Evolutionary conservation across 2,113 vertebrate genomes (phyloP), one percentile per base, ranked within the genome.

Genomic region (Sialia sialis): DNA sequence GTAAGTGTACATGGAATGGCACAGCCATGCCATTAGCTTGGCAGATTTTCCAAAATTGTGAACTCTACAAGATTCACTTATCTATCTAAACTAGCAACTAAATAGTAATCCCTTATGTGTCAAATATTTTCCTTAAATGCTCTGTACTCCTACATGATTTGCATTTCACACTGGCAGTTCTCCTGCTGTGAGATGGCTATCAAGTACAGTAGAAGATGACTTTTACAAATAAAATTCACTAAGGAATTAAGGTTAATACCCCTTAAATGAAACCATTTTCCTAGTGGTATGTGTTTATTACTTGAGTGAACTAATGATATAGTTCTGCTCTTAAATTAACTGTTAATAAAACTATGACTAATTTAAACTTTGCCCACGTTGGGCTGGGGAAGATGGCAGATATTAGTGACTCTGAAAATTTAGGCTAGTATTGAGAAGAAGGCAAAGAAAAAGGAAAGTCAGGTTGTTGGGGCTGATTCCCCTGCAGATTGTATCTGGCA

Each of bases 401-500:
- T 38, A 64, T 67, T 25, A 38, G 16, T 9, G 8, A 55, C 83
- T 81, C 39, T 39, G 34, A 72, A 89, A 91, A 87, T 36, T 75
- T 92, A 75, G 78, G 48, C 11, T 78, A 72, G 63, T 60, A 21
- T 48, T 84, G 48, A 84, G 46, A 41, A 86, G 29, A 89, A 84
- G 21, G 25, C 56, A 81, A 67, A 74, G 59, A 76, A 55, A 76
- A 89, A 52, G 41, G 76, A 59, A 80, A 89, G 51, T 75, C 38
- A 46, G 18, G 73, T 39, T 77, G 59, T 32, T 92, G 43, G 25
- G 39, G 41, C 46, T 67, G 64, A 87, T 78, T 87, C 19, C 36
- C 23, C 11, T 78, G 60, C 55, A 74, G 91, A 93, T 93, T 67
- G 48, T 11, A 82, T 81, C 64, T 95, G 91, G 81, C 96, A 96